Conservation (phyloP, 2,113 vertebrate species). For the Illadopsis cleaveri region DNA sequence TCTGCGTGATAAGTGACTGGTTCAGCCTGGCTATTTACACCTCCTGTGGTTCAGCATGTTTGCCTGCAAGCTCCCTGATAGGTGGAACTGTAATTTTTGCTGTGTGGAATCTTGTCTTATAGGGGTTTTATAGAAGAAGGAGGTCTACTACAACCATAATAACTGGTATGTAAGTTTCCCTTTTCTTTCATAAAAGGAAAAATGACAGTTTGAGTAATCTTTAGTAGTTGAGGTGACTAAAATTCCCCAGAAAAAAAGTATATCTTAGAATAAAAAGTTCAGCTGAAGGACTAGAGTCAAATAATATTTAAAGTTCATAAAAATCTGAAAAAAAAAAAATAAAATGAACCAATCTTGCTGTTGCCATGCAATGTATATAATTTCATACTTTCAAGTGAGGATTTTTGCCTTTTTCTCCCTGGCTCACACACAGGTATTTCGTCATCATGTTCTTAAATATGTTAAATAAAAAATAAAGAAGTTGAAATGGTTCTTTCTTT, state of each 20-base stretch:
- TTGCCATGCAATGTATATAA: background rate
- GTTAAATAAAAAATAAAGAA: background rate
- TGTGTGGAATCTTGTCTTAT: slow-evolving; percentile 77
- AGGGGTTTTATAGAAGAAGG: slow-evolving; percentile 70
- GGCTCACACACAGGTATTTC: background rate
- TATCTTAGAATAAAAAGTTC: background rate
- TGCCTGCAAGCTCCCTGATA: slow-evolving; percentile 68
- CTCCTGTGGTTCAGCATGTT: slow-evolving; percentile 70
- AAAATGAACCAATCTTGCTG: background rate
- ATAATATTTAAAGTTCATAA: background rate
- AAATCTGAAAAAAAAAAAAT: background rate
- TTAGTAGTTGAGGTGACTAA: background rate
- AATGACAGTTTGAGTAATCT: background rate
- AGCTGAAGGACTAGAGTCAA: background rate
- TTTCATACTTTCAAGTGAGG: background rate
- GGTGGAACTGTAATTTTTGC: slow-evolving; percentile 71
- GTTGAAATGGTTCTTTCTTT: background rate
- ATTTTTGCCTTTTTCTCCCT: background rate
- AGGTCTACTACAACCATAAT: slow-evolving; percentile 69
- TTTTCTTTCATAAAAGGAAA: slow-evolving; percentile 68
- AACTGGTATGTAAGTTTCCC: slow-evolving; percentile 74
- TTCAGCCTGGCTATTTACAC: slow-evolving; percentile 60
- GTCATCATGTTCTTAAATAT: background rate
- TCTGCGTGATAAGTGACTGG: slow-evolving; percentile 43
- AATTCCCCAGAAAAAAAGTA: background rate